Evolutionary conservation across 2,797 vertebrate genomes (phyloP).

Genomic region (Triplophysa bombifrons): DNA sequence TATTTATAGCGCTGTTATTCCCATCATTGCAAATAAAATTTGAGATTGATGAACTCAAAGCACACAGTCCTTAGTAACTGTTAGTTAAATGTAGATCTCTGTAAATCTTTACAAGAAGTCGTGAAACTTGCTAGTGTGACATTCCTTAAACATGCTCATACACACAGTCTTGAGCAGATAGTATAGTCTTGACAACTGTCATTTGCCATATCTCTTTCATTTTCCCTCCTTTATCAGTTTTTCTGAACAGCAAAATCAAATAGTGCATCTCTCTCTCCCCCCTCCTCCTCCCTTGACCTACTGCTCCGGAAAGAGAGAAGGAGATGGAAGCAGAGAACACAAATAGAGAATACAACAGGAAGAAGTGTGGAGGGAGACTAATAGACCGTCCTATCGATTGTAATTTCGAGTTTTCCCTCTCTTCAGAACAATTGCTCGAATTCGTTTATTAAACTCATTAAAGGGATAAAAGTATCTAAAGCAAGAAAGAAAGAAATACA

Average conservation of each 20-base stretch:
- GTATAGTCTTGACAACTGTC: background rate
- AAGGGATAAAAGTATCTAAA: constrained; percentile 14
- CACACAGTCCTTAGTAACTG: too few species aligned
- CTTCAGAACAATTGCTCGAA: background rate
- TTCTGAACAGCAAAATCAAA: constrained; percentile 19
- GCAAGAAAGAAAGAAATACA: constrained; percentile 1
- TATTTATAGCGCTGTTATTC: too few species aligned
- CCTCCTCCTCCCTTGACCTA: constrained; percentile 24
- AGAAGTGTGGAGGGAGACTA: background rate
- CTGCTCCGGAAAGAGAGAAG: background rate
- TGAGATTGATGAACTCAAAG: too few species aligned
- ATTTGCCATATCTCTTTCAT: background rate
- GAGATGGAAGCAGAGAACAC: constrained; percentile 3
- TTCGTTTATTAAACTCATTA: background rate
- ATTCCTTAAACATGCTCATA: background rate
- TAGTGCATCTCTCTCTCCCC: constrained; percentile 30
- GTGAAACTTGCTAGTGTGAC: background rate
- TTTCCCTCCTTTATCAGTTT: background rate
- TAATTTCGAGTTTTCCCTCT: background rate
- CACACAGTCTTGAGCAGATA: background rate
- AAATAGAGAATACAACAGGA: constrained; percentile 1
- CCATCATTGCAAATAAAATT: too few species aligned
- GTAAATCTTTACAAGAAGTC: too few species aligned
- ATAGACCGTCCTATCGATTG: background rate
- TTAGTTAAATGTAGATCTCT: too few species aligned